Conservation (phyloP, 2,113 vertebrate species). For the Gallinago undulata region DNA sequence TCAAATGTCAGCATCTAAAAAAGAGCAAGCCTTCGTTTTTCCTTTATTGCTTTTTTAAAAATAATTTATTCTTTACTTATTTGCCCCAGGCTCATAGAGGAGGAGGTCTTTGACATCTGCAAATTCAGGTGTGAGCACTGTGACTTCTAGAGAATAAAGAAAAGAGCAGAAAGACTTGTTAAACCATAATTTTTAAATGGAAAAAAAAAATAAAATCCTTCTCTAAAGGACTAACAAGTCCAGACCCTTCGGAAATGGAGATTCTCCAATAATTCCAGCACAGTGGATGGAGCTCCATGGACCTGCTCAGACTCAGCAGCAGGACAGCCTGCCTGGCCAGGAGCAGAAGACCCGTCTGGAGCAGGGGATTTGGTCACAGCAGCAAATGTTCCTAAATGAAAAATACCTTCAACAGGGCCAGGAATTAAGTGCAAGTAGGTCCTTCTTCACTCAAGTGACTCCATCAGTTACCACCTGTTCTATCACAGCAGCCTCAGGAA, state of each 20-base stretch:
- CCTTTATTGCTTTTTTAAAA: no score
- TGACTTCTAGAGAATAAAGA: neutral
- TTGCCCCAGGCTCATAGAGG: neutral
- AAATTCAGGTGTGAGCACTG: neutral
- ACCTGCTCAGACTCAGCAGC: neutral
- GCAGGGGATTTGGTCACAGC: no score
- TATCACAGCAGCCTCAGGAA: neutral
- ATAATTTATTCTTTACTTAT: neutral
- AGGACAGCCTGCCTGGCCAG: neutral
- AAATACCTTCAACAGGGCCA: neutral
- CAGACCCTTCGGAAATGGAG: neutral
- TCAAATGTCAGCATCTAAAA: neutral
- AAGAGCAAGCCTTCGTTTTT: neutral
- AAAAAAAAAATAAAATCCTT: neutral
- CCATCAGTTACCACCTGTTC: neutral
- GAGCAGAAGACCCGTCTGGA: neutral
- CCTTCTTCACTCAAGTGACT: fast-evolving
- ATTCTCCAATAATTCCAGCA: neutral
- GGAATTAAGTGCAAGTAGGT: no score
- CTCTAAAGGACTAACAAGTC: neutral
- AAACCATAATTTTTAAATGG: no score
- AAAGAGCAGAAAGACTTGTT: no score
- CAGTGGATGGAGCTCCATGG: neutral
- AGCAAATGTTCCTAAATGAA: neutral
- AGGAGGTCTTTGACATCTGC: neutral